Conservation (phyloP, 2,797 vertebrate species). For the Acanthornis magna region DNA sequence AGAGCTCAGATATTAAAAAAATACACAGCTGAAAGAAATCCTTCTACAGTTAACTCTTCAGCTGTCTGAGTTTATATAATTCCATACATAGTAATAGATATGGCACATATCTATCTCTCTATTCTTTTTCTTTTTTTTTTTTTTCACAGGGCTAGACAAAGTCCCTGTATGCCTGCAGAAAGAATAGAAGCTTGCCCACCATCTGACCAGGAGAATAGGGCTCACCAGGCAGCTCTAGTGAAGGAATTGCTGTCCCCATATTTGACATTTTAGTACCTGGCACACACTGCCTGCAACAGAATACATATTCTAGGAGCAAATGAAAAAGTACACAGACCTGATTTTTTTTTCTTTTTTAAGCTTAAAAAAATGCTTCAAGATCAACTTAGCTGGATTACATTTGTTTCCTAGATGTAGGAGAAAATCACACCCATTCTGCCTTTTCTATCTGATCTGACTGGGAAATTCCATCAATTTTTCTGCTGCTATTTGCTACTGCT, state of each 20-base stretch:
- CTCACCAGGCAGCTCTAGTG: neutral
- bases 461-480: neutral
- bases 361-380: neutral
- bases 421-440: neutral
- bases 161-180: neutral
- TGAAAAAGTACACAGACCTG: neutral
- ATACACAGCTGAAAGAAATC: neutral
- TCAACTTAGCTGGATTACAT: neutral
- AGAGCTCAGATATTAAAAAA: neutral
- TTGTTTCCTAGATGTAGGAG: neutral
- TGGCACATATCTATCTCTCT: neutral
- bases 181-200: neutral
- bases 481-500: neutral
- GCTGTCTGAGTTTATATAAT: neutral
- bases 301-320: neutral
- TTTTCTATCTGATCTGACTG: neutral
- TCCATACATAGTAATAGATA: neutral
- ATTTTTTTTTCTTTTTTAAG: too few relatives aligned
- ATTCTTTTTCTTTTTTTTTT: too few relatives aligned
- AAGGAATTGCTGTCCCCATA: neutral
- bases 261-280: neutral
- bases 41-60: neutral
- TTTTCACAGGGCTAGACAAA: fast-evolving
- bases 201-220: neutral
- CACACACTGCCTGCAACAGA: neutral